Evolutionary conservation across 2,113 vertebrate genomes (phyloP).

Genomic region (Psilopsiagon aurifrons): DNA sequence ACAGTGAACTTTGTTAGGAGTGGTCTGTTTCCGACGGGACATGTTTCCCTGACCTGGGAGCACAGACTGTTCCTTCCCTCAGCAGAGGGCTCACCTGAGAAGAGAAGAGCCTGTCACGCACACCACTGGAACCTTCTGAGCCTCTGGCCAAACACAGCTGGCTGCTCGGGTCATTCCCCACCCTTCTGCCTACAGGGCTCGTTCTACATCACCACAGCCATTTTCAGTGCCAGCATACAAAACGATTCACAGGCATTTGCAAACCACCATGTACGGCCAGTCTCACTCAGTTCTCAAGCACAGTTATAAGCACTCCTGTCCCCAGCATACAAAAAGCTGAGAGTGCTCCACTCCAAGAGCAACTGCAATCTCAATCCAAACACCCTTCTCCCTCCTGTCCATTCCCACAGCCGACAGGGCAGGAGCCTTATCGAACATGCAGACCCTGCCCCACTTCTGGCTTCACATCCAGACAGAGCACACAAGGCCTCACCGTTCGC

Average conservation of each 20-base stretch:
- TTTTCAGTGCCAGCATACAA: not conserved
- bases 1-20: constrained; percentile 87
- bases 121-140: not conserved
- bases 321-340: not conserved
- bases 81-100: constrained; percentile 69
- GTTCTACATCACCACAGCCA: not conserved
- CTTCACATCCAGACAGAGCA: too few relatives aligned
- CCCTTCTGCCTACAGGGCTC: not conserved
- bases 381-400: not conserved
- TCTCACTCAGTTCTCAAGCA: not conserved
- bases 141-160: not conserved
- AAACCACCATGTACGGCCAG: fast-evolving
- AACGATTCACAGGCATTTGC: not conserved
- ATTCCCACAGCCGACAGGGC: not conserved
- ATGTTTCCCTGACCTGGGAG: constrained; percentile 74
- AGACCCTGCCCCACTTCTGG: not conserved
- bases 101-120: constrained; percentile 37
- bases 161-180: not conserved
- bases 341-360: not conserved
- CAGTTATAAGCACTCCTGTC: not conserved
- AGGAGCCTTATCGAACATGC: not conserved
- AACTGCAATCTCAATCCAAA: not conserved
- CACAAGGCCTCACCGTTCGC: not conserved
- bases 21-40: constrained; percentile 86
- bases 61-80: constrained; percentile 43